Conservation (phyloP, 2,888 invertebrate species). For the Thereva unica region DNA sequence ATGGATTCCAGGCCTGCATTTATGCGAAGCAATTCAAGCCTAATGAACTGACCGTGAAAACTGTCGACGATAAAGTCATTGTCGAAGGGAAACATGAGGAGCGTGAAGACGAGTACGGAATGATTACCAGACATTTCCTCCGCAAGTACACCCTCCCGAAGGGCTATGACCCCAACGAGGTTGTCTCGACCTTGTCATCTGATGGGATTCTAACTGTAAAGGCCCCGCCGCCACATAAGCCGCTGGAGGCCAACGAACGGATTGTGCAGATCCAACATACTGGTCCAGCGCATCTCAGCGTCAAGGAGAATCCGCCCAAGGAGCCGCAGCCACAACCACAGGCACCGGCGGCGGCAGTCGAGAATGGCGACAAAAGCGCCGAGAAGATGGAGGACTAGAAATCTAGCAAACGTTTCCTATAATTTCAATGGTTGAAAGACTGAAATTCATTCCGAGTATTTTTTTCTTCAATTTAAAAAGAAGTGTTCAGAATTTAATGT, state of each 20-base stretch:
- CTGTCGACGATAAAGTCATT: conserved; percentile 70
- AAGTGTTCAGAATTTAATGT: no score
- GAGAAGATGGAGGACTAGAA: no score
- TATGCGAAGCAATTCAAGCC: conserved; percentile 79
- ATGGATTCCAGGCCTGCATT: conserved; percentile 70
- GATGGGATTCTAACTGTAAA: conserved; percentile 73
- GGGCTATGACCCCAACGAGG: conserved; percentile 73
- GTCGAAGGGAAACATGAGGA: conserved; percentile 78
- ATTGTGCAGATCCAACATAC: conserved; percentile 66
- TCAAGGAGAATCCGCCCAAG: conserved; percentile 45
- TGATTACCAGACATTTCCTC: conserved; percentile 73
- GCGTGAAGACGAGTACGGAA: conserved; percentile 71
- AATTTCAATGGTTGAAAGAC: no score
- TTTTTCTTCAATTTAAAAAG: no score
- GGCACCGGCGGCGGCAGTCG: no score
- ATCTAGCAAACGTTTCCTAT: no score
- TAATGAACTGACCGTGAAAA: conserved; percentile 76
- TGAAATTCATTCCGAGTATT: no score
- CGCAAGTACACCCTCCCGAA: conserved; percentile 75
- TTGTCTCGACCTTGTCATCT: conserved; percentile 72
- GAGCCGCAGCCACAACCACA: conserved; percentile 36
- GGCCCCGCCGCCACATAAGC: conserved; percentile 58
- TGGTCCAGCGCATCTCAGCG: conserved; percentile 60
- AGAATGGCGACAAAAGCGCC: no score
- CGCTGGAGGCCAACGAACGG: conserved; percentile 56